These are phyloP conservation scores for Semnopithecus entellus DNA, from an alignment of 2,113 vertebrate species.

Conservation along the genomic window DNA sequence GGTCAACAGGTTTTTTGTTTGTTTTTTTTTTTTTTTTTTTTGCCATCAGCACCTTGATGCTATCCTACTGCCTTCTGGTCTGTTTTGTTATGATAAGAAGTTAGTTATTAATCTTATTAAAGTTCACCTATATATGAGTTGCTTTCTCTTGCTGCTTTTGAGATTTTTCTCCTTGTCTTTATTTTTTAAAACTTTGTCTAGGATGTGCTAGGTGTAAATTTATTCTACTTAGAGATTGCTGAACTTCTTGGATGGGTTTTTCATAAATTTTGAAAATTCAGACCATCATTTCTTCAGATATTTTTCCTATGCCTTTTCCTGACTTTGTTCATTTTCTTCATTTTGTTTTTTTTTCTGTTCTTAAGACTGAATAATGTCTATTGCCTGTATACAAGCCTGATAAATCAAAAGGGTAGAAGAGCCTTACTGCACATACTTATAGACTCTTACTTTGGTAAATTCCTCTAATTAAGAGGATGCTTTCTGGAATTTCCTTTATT, in stretches of 20 bases:
- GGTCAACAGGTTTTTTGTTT: background rate
- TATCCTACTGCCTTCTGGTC: background rate
- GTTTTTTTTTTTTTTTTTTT: background rate
- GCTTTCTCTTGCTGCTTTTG: slow-evolving; percentile 17
- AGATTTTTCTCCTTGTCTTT: slow-evolving; percentile 11
- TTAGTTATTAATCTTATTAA: background rate
- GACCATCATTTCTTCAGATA: background rate
- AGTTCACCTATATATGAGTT: background rate
- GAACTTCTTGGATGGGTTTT: slow-evolving; percentile 29
- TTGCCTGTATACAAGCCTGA: background rate
- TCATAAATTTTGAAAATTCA: background rate
- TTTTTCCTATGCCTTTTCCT: slow-evolving; percentile 1
- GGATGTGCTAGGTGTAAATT: background rate
- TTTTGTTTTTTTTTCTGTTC: slow-evolving; percentile 17
- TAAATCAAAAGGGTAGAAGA: background rate
- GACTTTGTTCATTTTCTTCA: background rate
- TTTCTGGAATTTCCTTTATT: slow-evolving; percentile 27
- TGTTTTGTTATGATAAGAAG: background rate
- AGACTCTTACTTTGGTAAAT: background rate
- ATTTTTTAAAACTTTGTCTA: slow-evolving; percentile 16
- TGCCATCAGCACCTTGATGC: background rate
- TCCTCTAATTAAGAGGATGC: background rate
- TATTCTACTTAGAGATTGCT: background rate
- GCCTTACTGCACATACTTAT: background rate
- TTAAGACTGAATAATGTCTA: slow-evolving; percentile 25